Evolutionary conservation across 2,888 invertebrate species (phyloP).

Genomic region (Liposcelis brunnea): DNA sequence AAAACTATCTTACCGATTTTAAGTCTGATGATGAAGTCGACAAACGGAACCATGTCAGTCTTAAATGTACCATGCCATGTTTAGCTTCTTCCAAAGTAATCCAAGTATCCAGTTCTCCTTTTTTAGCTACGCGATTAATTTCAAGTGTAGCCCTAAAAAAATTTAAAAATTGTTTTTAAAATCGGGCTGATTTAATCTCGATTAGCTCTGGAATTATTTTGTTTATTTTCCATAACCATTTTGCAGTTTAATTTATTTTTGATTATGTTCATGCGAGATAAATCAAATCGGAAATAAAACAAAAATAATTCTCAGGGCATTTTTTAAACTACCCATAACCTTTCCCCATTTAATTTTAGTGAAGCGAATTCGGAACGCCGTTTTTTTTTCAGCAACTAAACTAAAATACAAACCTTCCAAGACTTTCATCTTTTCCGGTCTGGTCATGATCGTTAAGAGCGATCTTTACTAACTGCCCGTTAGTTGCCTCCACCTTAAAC

Average conservation of each 20-base stretch:
- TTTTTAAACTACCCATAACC: no score
- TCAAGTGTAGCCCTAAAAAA: conserved; percentile 51
- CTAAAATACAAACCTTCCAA: conserved; percentile 53
- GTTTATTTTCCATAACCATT: conserved; percentile 10
- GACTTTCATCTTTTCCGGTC: conserved; percentile 75
- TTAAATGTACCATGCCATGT: conserved; percentile 81
- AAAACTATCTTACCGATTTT: conserved; percentile 41
- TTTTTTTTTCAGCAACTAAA: not conserved
- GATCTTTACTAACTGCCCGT: conserved; percentile 31
- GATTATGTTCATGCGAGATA: no score
- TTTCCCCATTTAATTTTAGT: not conserved
- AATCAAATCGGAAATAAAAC: no score
- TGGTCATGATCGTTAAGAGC: conserved; percentile 86
- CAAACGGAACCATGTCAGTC: conserved; percentile 76
- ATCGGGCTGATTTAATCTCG: no score
- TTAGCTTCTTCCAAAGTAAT: conserved; percentile 86
- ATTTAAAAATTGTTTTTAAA: conserved; percentile 13
- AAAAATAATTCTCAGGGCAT: no score
- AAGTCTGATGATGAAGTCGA: conserved; percentile 53
- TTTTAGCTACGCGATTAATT: conserved; percentile 47
- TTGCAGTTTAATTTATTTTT: no score
- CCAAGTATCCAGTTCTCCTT: conserved; percentile 66
- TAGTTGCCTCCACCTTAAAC: conserved; percentile 34
- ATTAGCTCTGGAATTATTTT: conserved; percentile 9
- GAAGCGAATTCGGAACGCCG: no score